phyloP scores from a whole-genome alignment of 2,113 vertebrate genomes.

The Nibea albiflora region DNA sequence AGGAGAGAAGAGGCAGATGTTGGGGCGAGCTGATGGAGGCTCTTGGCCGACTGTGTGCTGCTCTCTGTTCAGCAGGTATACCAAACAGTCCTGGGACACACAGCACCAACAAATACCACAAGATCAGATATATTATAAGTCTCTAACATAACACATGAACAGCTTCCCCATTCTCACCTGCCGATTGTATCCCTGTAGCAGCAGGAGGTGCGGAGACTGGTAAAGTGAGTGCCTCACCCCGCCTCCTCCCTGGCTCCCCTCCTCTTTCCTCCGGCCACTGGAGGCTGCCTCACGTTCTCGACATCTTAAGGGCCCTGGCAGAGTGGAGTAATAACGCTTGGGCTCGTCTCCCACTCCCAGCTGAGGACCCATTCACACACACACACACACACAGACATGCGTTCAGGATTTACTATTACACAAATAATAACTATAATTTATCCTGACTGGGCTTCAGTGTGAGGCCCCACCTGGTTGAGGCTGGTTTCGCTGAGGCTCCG shows the following conservation, averaged over 20 bases:
- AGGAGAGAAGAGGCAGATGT: conserved; percentile 94
- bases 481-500: conserved; percentile 93
- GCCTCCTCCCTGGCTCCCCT: conserved; percentile 74
- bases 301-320: conserved; percentile 82
- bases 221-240: conserved; percentile 89
- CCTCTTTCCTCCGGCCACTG: conserved; percentile 73
- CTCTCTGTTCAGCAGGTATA: conserved; percentile 93
- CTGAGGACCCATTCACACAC: conserved; percentile 47
- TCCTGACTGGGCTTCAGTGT: neutral
- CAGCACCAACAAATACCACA: neutral
- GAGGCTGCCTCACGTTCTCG: conserved; percentile 72
- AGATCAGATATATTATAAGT: neutral
- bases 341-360: conserved; percentile 81
- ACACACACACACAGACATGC: conserved; percentile 10
- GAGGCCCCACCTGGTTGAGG: conserved; percentile 82
- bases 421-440: conserved; percentile 26
- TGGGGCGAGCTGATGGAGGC: conserved; percentile 92
- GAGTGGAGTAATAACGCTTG: conserved; percentile 85
- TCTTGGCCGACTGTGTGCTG: conserved; percentile 95
- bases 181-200: conserved; percentile 94
- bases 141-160: neutral
- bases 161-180: conserved; percentile 82
- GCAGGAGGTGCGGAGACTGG: conserved; percentile 92
- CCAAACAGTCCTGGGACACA: conserved; percentile 91
- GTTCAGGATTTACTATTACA: conserved; percentile 2